Base-by-base conservation (phyloP, 2,888 invertebrate species). In the Tromatobia lineatoria region DNA sequence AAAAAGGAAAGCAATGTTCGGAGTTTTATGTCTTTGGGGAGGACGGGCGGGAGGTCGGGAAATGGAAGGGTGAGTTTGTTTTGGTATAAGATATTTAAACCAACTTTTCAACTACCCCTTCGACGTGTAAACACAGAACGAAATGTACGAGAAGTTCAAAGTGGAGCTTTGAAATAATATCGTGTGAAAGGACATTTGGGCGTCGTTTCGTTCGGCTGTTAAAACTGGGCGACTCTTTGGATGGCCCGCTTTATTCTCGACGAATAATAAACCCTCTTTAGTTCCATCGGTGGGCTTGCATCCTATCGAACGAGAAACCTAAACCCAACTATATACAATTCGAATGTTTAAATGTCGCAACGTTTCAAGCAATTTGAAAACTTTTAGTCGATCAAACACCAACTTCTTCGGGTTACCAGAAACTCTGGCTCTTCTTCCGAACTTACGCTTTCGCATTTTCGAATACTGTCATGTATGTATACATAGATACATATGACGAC, bases 351-450 rank as follows among this genome's bases (percentile, higher is more conserved):
- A 78, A 74, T 6, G 54, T 69, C 18, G 15, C 47, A n/a, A 29
- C 38, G 50, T 45, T 13, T 52, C 20, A 18, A 61, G 52, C 50
- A 20, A 73, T 76, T 86, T 74, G 77, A 71, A 89, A 86, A 92
- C 93, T 93, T 90, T 93, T 91, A 92, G 89, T 85, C 90, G 91
- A 88, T 89, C 91, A 92, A 93, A 93, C 89, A 93, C 86, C 73
- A 83, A 88, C 86, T 88, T 90, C 88, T 86, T 91, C 91, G 88
- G 88, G 85, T 91, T 91, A 90, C 91, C 79, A 34, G 74, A 80
- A 67, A 64, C 42, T 67, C 45, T 61, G 42, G 23, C 61, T 61
- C 61, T 4, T 57, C 45, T 42, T n/a, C 29, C 61, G 20, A 25
- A 45, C n/a, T 54, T 54, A 79, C 57, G 70, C 78, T 23, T 47